Evolutionary conservation across 2,113 vertebrate genomes (phyloP).

Genomic region (Dromaius novaehollandiae): DNA sequence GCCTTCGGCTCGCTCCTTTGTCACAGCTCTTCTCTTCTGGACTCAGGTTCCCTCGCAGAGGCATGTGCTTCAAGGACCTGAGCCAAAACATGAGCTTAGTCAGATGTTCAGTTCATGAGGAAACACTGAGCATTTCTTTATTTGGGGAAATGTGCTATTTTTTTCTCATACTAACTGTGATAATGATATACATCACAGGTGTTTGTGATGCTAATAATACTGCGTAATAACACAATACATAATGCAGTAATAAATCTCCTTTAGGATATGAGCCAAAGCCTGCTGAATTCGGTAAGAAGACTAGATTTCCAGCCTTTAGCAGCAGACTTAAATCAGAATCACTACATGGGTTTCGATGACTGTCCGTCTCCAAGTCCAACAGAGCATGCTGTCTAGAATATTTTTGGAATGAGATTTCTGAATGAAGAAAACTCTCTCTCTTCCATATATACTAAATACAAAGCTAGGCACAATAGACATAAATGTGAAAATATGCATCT

Average conservation of each 20-base stretch:
- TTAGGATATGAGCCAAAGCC: neutral
- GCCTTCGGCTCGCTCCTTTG: neutral
- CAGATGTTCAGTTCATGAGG: neutral
- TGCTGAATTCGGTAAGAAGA: neutral
- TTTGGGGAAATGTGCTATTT: conserved; percentile 1
- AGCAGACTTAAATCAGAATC: neutral
- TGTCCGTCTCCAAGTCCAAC: neutral
- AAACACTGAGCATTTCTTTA: conserved; percentile 26
- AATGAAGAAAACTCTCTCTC: neutral
- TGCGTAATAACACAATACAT: neutral
- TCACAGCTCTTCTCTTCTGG: neutral
- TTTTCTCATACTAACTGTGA: neutral
- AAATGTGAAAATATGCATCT: neutral
- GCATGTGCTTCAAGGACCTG: neutral
- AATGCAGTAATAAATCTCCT: conserved; percentile 18
- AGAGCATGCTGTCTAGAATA: neutral
- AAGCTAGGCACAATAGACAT: neutral
- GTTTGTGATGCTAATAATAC: neutral
- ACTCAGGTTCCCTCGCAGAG: neutral
- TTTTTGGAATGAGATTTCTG: neutral
- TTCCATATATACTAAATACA: neutral
- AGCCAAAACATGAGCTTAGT: neutral
- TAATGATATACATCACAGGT: neutral
- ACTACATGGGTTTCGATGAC: neutral
- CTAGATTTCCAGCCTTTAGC: neutral